Evolutionary conservation across 2,888 invertebrate species (phyloP).

Genomic region (Cheilosia vulpina): DNA sequence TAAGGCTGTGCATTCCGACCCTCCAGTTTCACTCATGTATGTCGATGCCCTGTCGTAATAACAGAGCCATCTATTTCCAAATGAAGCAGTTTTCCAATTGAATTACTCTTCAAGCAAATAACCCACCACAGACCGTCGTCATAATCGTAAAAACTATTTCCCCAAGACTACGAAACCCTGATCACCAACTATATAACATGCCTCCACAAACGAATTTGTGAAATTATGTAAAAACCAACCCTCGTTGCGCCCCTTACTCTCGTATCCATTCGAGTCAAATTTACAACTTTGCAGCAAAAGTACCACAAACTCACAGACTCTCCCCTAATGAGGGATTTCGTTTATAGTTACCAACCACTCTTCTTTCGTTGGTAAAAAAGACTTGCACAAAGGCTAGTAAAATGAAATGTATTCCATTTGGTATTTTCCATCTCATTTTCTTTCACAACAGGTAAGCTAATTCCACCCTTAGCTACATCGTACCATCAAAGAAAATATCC

Average conservation of each 20-base stretch:
- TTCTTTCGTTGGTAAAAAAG: not conserved
- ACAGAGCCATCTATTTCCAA: conserved; percentile 6
- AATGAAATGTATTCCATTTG: not conserved
- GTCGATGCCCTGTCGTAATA: not conserved
- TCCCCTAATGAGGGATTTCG: no score
- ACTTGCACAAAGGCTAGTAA: not conserved
- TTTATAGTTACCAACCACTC: no score
- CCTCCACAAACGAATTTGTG: not conserved
- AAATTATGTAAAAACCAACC: conserved; percentile 1
- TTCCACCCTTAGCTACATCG: not conserved
- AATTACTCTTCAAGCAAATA: not conserved
- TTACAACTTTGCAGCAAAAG: no score
- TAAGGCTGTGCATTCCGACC: no score
- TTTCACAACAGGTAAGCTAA: conserved; percentile 5
- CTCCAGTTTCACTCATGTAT: no score
- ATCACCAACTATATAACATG: not conserved
- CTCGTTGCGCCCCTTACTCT: no score
- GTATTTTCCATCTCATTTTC: not conserved
- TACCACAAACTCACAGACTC: no score
- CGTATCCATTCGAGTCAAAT: no score
- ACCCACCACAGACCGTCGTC: not conserved
- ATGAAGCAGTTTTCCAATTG: conserved; percentile 2
- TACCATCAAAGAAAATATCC: conserved; percentile 8
- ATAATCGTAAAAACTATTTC: conserved; percentile 6
- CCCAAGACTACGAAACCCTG: not conserved